Conservation (phyloP, 2,888 invertebrate genomes). For the Omphaloscelis lunosa region DNA sequence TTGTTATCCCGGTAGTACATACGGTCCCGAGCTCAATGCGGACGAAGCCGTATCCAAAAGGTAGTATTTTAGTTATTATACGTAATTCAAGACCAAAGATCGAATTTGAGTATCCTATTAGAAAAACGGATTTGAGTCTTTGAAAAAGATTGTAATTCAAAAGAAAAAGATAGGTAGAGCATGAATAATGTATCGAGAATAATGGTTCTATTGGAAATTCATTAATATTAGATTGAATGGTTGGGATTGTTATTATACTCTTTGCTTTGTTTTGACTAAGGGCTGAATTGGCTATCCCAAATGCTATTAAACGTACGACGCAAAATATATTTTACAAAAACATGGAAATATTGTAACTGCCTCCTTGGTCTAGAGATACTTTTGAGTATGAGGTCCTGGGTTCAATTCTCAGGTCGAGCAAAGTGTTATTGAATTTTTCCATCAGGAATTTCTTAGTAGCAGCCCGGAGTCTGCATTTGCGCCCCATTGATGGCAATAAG, state of each 20-base stretch:
- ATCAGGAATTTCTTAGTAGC: too few relatives aligned
- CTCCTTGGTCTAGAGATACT: too few relatives aligned
- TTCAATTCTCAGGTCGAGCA: too few relatives aligned
- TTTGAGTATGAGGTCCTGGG: too few relatives aligned
- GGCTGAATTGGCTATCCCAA: not conserved
- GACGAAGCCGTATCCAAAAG: too few relatives aligned
- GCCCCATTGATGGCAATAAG: too few relatives aligned
- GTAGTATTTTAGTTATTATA: not conserved
- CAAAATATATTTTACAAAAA: not conserved
- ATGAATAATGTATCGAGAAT: slow-evolving; percentile 40
- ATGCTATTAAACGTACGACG: not conserved
- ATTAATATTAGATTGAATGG: slow-evolving; percentile 40
- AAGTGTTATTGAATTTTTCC: too few relatives aligned
- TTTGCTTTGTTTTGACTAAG: not conserved
- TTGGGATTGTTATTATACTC: not conserved
- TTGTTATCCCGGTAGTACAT: not conserved
- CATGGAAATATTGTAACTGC: too few relatives aligned
- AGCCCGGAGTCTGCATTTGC: too few relatives aligned
- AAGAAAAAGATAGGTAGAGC: not conserved
- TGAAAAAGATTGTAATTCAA: slow-evolving; percentile 4
- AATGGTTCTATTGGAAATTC: slow-evolving; percentile 33
- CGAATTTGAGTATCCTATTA: not conserved
- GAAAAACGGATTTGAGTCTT: not conserved
- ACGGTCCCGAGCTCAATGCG: not conserved
- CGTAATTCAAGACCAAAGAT: too few relatives aligned